These are phyloP conservation scores for Frankliniella fusca DNA, from an alignment of 2,888 invertebrate species.

Conservation along the genomic window DNA sequence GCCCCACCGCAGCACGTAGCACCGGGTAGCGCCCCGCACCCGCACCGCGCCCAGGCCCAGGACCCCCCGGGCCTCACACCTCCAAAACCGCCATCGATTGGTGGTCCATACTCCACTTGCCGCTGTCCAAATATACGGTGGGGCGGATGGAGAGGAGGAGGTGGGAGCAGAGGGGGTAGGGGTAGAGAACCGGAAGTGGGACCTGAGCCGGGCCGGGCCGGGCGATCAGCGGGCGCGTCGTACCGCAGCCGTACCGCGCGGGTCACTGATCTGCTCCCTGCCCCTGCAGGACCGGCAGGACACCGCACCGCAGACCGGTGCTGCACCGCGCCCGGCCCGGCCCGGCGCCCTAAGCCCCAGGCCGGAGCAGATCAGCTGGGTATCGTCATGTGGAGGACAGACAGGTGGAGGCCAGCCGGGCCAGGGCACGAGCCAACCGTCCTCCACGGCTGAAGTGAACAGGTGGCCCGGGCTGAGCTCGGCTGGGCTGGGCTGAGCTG, in stretches of 20 bases:
- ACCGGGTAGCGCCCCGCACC: neutral
- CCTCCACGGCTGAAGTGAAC: neutral
- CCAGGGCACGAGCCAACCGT: neutral
- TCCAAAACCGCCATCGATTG: neutral
- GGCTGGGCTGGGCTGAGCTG: neutral
- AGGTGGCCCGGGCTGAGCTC: neutral
- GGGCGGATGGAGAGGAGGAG: neutral
- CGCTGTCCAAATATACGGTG: no score
- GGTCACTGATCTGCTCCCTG: neutral
- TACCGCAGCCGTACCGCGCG: neutral
- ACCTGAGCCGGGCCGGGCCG: neutral
- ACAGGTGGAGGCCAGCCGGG: neutral
- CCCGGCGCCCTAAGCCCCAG: neutral
- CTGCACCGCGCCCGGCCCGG: neutral
- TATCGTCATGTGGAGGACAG: neutral
- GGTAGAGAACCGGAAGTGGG: neutral
- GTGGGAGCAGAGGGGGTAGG: neutral
- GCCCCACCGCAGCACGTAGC: neutral
- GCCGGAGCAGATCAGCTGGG: slow-evolving; percentile 27
- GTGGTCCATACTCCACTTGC: neutral
- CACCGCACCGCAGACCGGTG: neutral
- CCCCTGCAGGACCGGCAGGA: neutral
- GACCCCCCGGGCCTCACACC: neutral
- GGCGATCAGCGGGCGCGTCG: neutral
- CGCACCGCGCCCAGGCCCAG: neutral